Evolutionary conservation across 1,140 invertebrate genomes (phyloP).

Genomic region (Trichogramma pretiosum): DNA sequence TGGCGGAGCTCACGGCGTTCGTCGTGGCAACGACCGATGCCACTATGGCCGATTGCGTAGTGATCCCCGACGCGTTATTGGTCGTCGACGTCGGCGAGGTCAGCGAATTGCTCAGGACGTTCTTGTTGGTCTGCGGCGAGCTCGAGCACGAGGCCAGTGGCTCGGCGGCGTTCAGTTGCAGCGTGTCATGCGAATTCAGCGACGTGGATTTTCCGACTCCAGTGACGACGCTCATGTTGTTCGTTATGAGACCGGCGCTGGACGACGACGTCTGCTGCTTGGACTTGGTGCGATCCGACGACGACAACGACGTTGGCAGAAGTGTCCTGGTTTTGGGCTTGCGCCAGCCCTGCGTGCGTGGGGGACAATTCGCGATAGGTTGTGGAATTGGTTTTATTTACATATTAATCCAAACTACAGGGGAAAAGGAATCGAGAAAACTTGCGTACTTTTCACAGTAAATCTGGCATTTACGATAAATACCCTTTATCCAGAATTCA

Average conservation of each 20-base stretch:
- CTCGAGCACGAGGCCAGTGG: slow-evolving; percentile 44
- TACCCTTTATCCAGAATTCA: no score
- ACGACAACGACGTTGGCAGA: slow-evolving; percentile 59
- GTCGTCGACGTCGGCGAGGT: slow-evolving; percentile 37
- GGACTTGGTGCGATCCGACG: slow-evolving; percentile 1
- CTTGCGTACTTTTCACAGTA: no score
- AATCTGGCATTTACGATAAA: no score
- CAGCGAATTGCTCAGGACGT: slow-evolving; percentile 37
- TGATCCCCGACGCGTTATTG: no score
- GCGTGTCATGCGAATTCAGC: no score
- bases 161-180: slow-evolving; percentile 43
- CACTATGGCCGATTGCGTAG: no score
- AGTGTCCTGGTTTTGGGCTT: slow-evolving; percentile 66
- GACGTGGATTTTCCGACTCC: slow-evolving; percentile 28
- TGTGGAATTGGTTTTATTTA: no score
- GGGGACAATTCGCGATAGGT: no score
- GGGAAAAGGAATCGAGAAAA: no score
- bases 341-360: slow-evolving; percentile 56
- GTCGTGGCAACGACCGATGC: neutral
- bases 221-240: neutral
- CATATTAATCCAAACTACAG: no score
- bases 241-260: neutral
- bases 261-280: neutral
- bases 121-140: slow-evolving; percentile 44
- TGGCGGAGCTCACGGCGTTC: neutral